A percentile compares a stretch with the other conserved stretches of the same genome.
These are phyloP conservation scores for Ochropacha duplaris DNA, from an alignment of 2,888 invertebrate genomes.

Conservation along the genomic window DNA sequence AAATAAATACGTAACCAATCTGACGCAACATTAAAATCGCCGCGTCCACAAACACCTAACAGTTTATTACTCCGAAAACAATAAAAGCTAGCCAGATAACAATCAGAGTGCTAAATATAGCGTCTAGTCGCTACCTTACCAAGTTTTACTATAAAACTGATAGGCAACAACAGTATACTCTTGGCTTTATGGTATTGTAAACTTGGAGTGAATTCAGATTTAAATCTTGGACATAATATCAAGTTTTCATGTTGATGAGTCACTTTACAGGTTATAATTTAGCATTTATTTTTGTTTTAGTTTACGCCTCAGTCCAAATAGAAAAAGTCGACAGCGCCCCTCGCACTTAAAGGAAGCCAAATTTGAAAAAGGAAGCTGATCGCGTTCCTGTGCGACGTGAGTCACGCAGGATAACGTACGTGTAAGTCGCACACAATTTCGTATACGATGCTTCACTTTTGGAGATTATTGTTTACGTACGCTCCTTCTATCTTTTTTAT, in stretches of 20 bases:
- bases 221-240: slow-evolving; percentile 27
- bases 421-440: no score
- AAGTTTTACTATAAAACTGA: slow-evolving; percentile 14
- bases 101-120: not conserved
- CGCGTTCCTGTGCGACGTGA: no score
- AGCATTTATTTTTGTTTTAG: no score
- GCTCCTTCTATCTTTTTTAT: no score
- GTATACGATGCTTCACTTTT: no score
- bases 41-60: not conserved
- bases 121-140: not conserved
- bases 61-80: not conserved
- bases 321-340: no score
- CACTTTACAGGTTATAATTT: no score
- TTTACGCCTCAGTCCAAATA: no score
- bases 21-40: not conserved
- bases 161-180: slow-evolving; percentile 14
- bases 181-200: slow-evolving; percentile 31
- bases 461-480: no score
- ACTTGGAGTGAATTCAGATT: slow-evolving; percentile 22
- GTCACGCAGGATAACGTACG: no score
- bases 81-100: not conserved
- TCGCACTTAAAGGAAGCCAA: no score
- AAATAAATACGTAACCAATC: not conserved
- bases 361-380: no score
- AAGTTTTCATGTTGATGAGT: slow-evolving; percentile 11